phyloP scores from a whole-genome alignment of 2,113 vertebrate species.

The Myotis yumanensis region DNA sequence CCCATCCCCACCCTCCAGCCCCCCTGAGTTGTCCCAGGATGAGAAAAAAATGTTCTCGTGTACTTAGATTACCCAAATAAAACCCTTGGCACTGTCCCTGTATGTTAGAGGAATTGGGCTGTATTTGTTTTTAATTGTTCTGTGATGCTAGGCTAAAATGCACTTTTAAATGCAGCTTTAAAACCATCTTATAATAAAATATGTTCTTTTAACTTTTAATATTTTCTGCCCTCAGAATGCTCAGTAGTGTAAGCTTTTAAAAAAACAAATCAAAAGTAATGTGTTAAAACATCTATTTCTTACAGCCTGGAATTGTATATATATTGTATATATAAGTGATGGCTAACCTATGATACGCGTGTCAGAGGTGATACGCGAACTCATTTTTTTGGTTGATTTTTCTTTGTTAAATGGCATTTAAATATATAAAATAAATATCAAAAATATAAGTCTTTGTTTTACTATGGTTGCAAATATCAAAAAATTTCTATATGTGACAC shows the following conservation, averaged over 20 bases:
- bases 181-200: neutral
- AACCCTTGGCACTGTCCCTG: neutral
- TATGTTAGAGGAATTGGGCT: neutral
- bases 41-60: neutral
- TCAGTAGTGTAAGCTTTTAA: neutral
- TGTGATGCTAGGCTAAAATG: neutral
- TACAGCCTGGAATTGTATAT: neutral
- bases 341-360: too few species aligned
- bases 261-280: neutral
- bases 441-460: too few species aligned
- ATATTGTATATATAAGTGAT: neutral
- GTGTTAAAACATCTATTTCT: neutral
- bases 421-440: too few species aligned
- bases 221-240: neutral
- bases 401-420: too few species aligned
- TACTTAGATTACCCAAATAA: neutral
- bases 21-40: slow-evolving; percentile 2
- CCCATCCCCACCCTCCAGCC: neutral
- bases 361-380: too few species aligned
- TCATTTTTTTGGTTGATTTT: too few species aligned
- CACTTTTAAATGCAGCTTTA: neutral
- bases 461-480: too few species aligned
- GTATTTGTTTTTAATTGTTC: neutral
- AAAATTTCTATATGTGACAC: too few species aligned
- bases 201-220: neutral